These are phyloP conservation scores for Platerodrilus igneus DNA, from an alignment of 2,888 invertebrate species.

Conservation along the genomic window DNA sequence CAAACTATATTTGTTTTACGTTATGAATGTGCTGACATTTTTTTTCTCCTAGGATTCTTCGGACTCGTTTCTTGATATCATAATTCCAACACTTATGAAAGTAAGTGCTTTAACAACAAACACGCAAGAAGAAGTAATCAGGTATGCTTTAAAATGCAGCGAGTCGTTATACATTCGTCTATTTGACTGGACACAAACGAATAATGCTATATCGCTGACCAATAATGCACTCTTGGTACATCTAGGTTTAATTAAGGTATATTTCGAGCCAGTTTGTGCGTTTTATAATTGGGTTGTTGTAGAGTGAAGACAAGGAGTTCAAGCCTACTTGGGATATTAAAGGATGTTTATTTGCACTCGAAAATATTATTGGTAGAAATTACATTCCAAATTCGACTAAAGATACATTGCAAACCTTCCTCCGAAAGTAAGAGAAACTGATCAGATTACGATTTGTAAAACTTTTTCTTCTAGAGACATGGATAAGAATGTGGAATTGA, in stretches of 20 bases:
- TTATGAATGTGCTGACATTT: no score
- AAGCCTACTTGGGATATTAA: constrained; percentile 60
- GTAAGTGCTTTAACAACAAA: constrained; percentile 55
- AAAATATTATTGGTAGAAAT: constrained; percentile 50
- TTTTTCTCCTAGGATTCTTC: no score
- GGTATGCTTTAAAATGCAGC: constrained; percentile 44
- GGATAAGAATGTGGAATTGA: no score
- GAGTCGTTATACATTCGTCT: constrained; percentile 53
- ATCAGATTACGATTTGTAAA: no score
- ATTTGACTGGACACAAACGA: constrained; percentile 51
- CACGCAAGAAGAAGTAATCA: constrained; percentile 49
- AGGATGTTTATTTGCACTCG: constrained; percentile 57
- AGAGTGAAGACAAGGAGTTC: constrained; percentile 66
- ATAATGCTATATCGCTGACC: constrained; percentile 51
- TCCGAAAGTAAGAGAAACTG: constrained; percentile 50
- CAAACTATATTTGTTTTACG: no score
- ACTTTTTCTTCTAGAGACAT: no score
- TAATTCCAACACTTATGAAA: constrained; percentile 51
- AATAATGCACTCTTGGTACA: constrained; percentile 63
- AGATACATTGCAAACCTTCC: constrained; percentile 52
- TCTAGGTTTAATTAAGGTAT: constrained; percentile 70
- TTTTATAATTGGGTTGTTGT: constrained; percentile 33
- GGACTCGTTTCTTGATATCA: constrained; percentile 40
- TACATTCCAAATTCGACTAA: constrained; percentile 53
- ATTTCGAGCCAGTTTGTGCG: background rate